Evolutionary conservation across 2,888 invertebrate genomes (phyloP), one percentile per base, ranked within the genome.

Genomic region (Protodeltote pygarga): DNA sequence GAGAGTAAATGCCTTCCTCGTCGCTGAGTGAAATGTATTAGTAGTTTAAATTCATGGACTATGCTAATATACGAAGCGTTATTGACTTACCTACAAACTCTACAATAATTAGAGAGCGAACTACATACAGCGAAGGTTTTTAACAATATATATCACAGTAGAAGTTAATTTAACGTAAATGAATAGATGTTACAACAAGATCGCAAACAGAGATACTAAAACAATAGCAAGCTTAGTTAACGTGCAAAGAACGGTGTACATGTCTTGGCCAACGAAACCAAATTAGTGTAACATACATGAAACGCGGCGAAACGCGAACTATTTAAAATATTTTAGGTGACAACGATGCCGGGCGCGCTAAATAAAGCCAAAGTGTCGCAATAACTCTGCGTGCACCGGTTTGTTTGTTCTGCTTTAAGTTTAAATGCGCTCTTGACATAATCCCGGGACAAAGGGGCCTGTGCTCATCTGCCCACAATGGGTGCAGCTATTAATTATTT

Each of bases 401-500:
- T 68, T 75, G 74, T 74, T 75, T 71, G 65, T 63, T 59, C 68
- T 59, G 57, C 61, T 72, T 68, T 54, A 58, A 66, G 67, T 77
- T 75, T 71, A 70, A 71, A 73, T 68, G 64, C 70, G 52, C 60
- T 67, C 65, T 65, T 73, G 65, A 75, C 65, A 65, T 74, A 70
- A 73, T 63, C 58, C 63, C 19, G 64, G 71, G 64, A 77, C 79
- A 84, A 83, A 82, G 82, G 77, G 70, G 75, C 49, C 47, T 29
- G 70, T 66, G 69, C 68, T 76, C 71, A 71, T 72, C 71, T 73
- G 75, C 63, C 72, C 67, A 78, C 76, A 82, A 78, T 76, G 73
- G 79, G 74, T 80, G 76, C 78, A 75, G 72, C 80, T 74, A 84
- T 85, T 84, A 83, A 84, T 84, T 81, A 83, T 77, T 75, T 71